Conservation (phyloP, 1,140 invertebrate species). For the Aleiodes sp. region DNA sequence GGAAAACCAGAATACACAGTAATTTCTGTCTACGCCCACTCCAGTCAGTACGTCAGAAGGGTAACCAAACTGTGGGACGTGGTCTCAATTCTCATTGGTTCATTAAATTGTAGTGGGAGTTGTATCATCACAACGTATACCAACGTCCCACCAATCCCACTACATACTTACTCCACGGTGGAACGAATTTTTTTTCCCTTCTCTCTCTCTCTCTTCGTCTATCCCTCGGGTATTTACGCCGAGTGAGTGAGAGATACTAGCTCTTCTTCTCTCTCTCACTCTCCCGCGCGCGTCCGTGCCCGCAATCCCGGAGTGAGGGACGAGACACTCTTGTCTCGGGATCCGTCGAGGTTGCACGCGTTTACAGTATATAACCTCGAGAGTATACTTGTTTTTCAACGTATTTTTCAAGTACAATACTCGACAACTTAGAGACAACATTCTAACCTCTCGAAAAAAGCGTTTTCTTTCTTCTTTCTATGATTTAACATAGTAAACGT, state of each 20-base stretch:
- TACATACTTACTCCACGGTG: not conserved
- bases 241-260: not conserved
- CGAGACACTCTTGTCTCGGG: conserved; percentile 55
- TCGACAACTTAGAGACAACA: too few species aligned
- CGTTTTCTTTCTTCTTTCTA: too few species aligned
- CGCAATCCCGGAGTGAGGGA: not conserved
- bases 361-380: conserved; percentile 11
- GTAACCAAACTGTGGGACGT: conserved; percentile 3
- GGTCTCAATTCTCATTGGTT: not conserved
- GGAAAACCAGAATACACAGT: conserved; percentile 15
- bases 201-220: not conserved
- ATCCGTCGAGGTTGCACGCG: conserved; percentile 55
- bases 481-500: too few species aligned
- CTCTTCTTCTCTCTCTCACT: not conserved
- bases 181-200: not conserved
- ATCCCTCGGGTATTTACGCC: not conserved
- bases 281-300: not conserved
- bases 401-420: too few species aligned
- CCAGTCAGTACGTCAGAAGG: not conserved
- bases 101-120: not conserved
- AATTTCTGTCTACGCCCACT: conserved; percentile 10
- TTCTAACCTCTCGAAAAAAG: too few species aligned
- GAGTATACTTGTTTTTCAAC: too few species aligned
- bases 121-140: not conserved
- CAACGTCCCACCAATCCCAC: not conserved